These are phyloP conservation scores for Thoracochromis brauschi DNA, from an alignment of 2,113 vertebrate genomes.

Conservation along the genomic window DNA sequence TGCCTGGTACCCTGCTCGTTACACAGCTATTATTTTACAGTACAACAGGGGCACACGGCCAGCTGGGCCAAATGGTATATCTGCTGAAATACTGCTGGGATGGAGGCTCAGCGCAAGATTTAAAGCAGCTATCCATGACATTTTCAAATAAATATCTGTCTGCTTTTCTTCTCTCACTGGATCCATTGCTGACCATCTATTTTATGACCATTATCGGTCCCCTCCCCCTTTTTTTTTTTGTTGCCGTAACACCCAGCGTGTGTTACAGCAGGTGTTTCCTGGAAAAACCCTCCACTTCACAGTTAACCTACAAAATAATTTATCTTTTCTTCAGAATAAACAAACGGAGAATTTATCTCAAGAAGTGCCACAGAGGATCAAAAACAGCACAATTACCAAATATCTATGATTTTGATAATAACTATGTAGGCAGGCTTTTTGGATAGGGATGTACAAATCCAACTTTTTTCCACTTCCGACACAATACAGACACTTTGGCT, in stretches of 20 bases:
- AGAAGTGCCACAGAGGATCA: neutral
- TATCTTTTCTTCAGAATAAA: neutral
- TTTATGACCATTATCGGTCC: neutral
- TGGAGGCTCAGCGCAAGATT: neutral
- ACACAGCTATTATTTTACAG: slow-evolving; percentile 44
- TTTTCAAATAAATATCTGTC: slow-evolving; percentile 21
- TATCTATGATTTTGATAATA: neutral
- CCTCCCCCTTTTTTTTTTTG: neutral
- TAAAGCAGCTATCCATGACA: slow-evolving; percentile 9
- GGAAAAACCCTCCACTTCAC: neutral
- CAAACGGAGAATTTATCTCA: neutral
- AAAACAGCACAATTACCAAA: neutral
- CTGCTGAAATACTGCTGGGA: slow-evolving; percentile 3
- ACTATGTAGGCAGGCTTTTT: neutral
- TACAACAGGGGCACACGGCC: slow-evolving; percentile 8
- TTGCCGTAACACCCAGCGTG: neutral
- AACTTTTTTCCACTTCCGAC: neutral
- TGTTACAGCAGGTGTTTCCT: neutral
- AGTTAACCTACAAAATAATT: neutral
- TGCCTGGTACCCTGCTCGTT: slow-evolving; percentile 69
- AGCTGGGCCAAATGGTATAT: neutral
- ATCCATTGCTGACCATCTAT: neutral
- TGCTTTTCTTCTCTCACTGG: neutral
- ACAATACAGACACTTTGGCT: neutral
- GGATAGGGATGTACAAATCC: neutral